Evolutionary conservation across 2,797 vertebrate species (phyloP), one percentile per base, ranked within the genome.

Genomic region (Chloroceryle amazona): DNA sequence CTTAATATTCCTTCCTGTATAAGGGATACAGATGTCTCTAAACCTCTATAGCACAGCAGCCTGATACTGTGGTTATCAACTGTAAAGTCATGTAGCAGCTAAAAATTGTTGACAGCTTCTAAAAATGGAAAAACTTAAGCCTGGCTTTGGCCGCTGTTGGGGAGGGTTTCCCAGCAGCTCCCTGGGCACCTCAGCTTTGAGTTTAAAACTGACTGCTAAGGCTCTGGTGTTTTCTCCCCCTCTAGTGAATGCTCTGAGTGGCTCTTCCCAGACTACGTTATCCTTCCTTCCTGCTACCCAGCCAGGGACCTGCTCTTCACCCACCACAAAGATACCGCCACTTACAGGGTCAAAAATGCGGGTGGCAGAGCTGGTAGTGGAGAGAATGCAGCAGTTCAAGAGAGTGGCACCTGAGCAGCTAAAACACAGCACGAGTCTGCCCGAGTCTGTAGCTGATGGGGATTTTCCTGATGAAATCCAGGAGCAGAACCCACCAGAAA

Each of bases 321-420:
- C 90, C 88, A 81, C 55, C 23, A 73, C 83, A 0, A 94, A 85
- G 76, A 11, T 9, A 4, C 54, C 17, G 1, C 31, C 1, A 3
- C 89, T 26, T 1, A 6, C 66, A 4, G 91, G 42, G 84, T 26
- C 75, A 10, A 74, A 95, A 85, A 8, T 80, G 44, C 88, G 97
- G 7, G 96, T 98, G 0, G 98, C 98, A 75, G 98, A 99, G 75
- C 98, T 98, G 81, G 98, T 99, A 20, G 96, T 99, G 44, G 97
- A 96, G 86, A 98, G 98, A 72, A 99, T 99, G 99, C 98, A 99
- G 66, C 98, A 98, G 94, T 99, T 99, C 97, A 99, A 98, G 97
- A 98, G 99, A 95, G 92, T 90, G 39, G 97, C 89, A 89, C 99
- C 99, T 0, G 96, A 97, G 75, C 99, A 93, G 75, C 97, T 99